phyloP scores from a whole-genome alignment of 1,140 invertebrate species.

The Phymorhynchus buccinoides region DNA sequence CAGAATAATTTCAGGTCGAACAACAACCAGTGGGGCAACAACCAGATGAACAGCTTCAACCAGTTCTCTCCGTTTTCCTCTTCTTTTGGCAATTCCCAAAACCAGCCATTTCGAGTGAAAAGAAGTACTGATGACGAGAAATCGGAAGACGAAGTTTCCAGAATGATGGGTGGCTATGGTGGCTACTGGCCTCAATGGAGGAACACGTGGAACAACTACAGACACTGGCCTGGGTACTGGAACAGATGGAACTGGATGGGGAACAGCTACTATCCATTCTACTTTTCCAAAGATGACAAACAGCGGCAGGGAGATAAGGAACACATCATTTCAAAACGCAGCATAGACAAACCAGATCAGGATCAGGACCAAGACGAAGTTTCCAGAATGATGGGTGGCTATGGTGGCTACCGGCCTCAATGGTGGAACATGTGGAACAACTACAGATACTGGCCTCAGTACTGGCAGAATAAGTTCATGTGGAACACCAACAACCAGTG shows the following conservation, averaged over 20 bases:
- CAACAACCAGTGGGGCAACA: neutral
- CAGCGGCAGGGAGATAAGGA: neutral
- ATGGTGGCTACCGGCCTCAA: conserved; percentile 15
- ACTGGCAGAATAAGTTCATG: neutral
- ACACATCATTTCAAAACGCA: neutral
- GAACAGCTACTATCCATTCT: conserved; percentile 9
- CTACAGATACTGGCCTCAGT: conserved; percentile 23
- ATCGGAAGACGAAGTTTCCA: neutral
- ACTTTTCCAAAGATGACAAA: neutral
- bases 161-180: conserved; percentile 2
- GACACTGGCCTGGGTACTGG: conserved; percentile 31
- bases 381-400: conserved; percentile 25
- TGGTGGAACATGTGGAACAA: conserved; percentile 37
- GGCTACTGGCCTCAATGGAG: conserved; percentile 21
- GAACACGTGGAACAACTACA: conserved; percentile 23
- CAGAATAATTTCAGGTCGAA: neutral
- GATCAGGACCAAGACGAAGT: neutral
- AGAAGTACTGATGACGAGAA: neutral
- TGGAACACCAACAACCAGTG: neutral
- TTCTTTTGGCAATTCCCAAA: neutral
- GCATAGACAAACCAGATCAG: neutral
- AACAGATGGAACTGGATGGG: conserved; percentile 1
- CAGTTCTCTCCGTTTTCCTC: neutral
- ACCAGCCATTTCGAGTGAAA: neutral
- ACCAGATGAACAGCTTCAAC: neutral